Evolutionary conservation across 1,140 invertebrate species (phyloP).

Genomic region (Mamestra configurata): DNA sequence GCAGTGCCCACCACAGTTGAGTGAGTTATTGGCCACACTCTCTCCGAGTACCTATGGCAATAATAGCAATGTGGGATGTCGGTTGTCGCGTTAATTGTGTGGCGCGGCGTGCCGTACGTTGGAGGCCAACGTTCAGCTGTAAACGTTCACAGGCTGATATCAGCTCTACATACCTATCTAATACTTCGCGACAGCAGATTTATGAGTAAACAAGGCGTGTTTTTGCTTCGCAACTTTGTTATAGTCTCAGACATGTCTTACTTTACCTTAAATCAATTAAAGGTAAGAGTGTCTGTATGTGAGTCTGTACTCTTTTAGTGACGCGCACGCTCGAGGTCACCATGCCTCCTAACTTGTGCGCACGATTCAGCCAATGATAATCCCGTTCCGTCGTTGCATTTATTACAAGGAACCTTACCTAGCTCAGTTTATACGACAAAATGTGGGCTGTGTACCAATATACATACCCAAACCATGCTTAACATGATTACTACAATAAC

Average conservation of each 20-base stretch:
- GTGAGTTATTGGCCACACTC: no score
- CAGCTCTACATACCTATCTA: slow-evolving; percentile 40
- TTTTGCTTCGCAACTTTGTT: slow-evolving; percentile 48
- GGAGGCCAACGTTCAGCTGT: slow-evolving; percentile 11
- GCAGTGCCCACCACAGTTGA: no score
- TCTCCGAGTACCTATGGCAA: no score
- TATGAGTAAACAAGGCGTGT: slow-evolving; percentile 45
- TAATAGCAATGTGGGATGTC: background rate
- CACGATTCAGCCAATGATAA: slow-evolving; percentile 13
- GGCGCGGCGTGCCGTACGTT: background rate
- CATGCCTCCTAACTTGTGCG: slow-evolving; percentile 7
- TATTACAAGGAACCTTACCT: background rate
- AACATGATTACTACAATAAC: slow-evolving; percentile 19
- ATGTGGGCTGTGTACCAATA: background rate
- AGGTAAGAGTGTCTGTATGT: slow-evolving; percentile 26
- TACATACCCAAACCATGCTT: slow-evolving; percentile 21
- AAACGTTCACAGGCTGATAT: slow-evolving; percentile 24
- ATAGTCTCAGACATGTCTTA: slow-evolving; percentile 18
- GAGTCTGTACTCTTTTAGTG: background rate
- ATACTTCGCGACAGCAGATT: slow-evolving; percentile 30
- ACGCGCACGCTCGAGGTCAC: background rate
- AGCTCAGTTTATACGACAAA: background rate
- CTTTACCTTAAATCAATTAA: slow-evolving; percentile 42
- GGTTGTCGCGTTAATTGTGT: background rate
- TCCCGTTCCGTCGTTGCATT: background rate